Conservation (phyloP, 1,140 invertebrate genomes). For the Plectrocnemia conspersa region DNA sequence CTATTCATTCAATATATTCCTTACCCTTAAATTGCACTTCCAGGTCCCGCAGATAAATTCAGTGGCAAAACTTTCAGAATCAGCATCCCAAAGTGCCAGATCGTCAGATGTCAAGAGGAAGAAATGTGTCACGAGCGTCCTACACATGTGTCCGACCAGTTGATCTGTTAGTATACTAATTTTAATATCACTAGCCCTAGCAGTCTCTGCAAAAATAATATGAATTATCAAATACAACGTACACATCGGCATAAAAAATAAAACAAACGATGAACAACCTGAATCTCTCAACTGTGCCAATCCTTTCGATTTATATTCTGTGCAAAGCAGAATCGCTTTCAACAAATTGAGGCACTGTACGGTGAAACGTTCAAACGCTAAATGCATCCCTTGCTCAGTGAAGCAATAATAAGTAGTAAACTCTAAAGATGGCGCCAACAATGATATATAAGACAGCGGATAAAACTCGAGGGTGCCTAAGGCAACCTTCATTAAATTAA, state of each 20-base stretch:
- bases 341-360: constrained; percentile 88
- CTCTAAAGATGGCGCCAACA: constrained; percentile 73
- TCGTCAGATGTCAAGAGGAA: constrained; percentile 81
- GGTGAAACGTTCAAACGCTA: constrained; percentile 77
- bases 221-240: no score
- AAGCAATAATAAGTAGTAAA: constrained; percentile 84
- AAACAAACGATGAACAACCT: constrained; percentile 34
- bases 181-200: constrained; percentile 64
- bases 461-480: constrained; percentile 70
- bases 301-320: constrained; percentile 66
- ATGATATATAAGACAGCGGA: constrained; percentile 72
- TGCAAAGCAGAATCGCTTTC: constrained; percentile 74
- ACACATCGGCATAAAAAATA: not conserved
- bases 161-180: constrained; percentile 42
- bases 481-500: constrained; percentile 74
- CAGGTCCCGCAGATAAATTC: constrained; percentile 87
- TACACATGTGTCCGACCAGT: constrained; percentile 70
- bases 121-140: constrained; percentile 81
- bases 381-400: constrained; percentile 66
- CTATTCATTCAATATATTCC: no score
- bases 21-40: constrained; percentile 82
- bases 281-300: constrained; percentile 52
- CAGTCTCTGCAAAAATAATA: constrained; percentile 38
- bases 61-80: constrained; percentile 83
- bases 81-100: constrained; percentile 80